A percentile compares a stretch with the other conserved stretches of the same genome.
Evolutionary conservation across 2,888 invertebrate species (phyloP).

Genomic region (Agonopterix alstromeriana): DNA sequence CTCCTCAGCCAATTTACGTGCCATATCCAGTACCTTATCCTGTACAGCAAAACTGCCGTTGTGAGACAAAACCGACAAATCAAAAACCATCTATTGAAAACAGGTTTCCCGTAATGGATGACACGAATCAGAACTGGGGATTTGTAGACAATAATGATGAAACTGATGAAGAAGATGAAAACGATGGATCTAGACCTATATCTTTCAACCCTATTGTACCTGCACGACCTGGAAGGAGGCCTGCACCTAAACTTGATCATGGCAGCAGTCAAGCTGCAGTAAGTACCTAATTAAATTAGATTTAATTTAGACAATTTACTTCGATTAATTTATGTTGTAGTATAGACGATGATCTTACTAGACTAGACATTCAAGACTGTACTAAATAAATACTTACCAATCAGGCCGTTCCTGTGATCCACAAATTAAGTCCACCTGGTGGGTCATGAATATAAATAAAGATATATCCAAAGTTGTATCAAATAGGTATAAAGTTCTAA

Average conservation of each 20-base stretch:
- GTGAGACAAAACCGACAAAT: slow-evolving; percentile 13
- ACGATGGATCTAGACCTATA: slow-evolving; percentile 47
- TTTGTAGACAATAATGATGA: slow-evolving; percentile 23
- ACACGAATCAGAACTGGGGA: slow-evolving; percentile 50
- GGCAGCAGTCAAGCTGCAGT: slow-evolving; percentile 29
- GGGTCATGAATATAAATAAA: too few relatives aligned
- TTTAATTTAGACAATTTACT: too few relatives aligned
- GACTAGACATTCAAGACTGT: too few relatives aligned
- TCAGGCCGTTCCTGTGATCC: too few relatives aligned
- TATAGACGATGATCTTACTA: too few relatives aligned
- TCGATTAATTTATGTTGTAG: too few relatives aligned
- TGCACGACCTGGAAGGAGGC: slow-evolving; percentile 19
- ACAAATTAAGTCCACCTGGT: too few relatives aligned
- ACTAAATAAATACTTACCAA: too few relatives aligned
- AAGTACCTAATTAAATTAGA: neutral
- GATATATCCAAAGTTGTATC: too few relatives aligned
- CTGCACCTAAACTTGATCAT: slow-evolving; percentile 34
- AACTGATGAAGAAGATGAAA: slow-evolving; percentile 17
- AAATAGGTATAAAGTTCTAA: too few relatives aligned
- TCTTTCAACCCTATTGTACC: slow-evolving; percentile 38
- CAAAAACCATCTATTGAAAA: slow-evolving; percentile 5
- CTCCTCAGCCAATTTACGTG: slow-evolving; percentile 53
- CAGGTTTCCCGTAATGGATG: slow-evolving; percentile 43
- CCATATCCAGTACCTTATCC: slow-evolving; percentile 47
- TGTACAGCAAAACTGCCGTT: slow-evolving; percentile 25